Evolutionary conservation across 2,113 vertebrate genomes (phyloP).

Genomic region (Chroicocephalus ridibundus): DNA sequence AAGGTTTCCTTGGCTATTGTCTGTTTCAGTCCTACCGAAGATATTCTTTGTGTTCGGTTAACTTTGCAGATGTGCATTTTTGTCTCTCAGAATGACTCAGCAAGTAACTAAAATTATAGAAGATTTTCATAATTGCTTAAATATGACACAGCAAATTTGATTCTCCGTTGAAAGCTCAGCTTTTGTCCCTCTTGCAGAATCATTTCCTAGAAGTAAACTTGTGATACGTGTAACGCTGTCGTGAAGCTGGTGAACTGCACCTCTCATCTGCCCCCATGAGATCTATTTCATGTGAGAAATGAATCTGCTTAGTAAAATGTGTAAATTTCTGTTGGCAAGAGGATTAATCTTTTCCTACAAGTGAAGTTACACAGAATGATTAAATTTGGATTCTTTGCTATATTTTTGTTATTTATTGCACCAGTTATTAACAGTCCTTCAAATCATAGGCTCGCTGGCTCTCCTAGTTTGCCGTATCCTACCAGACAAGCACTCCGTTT

Average conservation of each 20-base stretch:
- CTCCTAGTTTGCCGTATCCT: not conserved
- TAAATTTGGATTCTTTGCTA: not conserved
- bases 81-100: not conserved
- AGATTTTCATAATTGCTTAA: not conserved
- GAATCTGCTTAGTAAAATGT: not conserved
- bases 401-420: not conserved
- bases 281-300: not conserved
- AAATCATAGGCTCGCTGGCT: not conserved
- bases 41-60: not conserved
- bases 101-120: not conserved
- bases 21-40: not conserved
- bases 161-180: not conserved
- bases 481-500: not conserved
- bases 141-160: not conserved
- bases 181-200: not conserved
- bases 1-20: constrained; percentile 6
- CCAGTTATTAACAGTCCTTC: not conserved
- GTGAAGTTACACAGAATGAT: not conserved
- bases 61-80: constrained; percentile 23
- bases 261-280: not conserved
- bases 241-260: not conserved
- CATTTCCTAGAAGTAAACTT: not conserved
- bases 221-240: not conserved
- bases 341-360: not conserved
- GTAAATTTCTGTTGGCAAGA: not conserved